These are phyloP conservation scores for Gymnopithys bicolor DNA, from an alignment of 2,797 vertebrate species.

Conservation along the genomic window DNA sequence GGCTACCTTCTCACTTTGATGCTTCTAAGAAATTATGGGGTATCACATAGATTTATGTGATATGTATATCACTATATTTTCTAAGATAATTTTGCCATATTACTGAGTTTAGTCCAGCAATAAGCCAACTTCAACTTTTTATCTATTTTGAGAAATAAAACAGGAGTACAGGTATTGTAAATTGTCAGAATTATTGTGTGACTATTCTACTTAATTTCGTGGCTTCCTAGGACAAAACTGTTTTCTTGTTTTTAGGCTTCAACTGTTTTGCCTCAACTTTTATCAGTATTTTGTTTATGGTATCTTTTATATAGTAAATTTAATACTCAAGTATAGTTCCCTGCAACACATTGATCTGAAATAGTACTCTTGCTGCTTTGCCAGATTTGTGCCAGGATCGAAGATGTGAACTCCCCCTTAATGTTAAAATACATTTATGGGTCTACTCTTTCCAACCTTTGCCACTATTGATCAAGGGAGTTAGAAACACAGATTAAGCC, in stretches of 20 bases:
- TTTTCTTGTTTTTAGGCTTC: background rate
- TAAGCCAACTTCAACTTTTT: background rate
- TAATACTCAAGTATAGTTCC: background rate
- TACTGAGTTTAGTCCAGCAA: background rate
- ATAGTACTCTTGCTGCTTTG: background rate
- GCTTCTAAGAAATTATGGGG: background rate
- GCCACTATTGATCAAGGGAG: background rate
- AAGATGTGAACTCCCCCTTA: background rate
- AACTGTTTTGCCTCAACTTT: background rate
- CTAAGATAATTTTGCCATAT: slow-evolving; percentile 5
- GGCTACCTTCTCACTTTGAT: background rate
- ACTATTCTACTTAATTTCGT: background rate
- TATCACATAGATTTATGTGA: background rate
- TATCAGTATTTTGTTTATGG: background rate
- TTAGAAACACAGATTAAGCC: background rate
- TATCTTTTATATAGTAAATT: background rate
- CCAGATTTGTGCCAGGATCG: background rate
- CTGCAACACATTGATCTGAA: background rate
- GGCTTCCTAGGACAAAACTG: background rate
- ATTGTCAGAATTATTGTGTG: background rate
- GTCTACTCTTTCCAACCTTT: background rate
- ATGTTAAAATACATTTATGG: background rate
- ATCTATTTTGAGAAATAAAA: background rate
- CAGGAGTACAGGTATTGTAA: background rate
- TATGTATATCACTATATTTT: background rate